Evolutionary conservation across 2,797 vertebrate species (phyloP), one percentile per base, ranked within the genome.

Genomic region (Graptemys geographica): DNA sequence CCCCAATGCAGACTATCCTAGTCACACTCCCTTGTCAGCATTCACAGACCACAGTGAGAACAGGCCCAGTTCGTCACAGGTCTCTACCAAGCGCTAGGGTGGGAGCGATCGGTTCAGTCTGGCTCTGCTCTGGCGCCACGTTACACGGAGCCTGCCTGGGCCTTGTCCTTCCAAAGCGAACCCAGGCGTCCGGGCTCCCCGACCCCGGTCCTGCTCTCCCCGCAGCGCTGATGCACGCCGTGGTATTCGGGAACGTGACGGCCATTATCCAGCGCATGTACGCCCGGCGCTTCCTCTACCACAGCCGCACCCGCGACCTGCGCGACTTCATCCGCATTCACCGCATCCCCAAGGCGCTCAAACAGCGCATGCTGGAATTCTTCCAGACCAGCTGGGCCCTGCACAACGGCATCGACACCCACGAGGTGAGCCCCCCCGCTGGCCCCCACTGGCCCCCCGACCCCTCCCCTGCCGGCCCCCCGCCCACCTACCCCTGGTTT

Each of bases 221-320:
- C 56, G 27, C 97, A 99, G 99, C 99, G 52, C 97, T 99, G 97
- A 99, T 99, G 99, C 99, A 99, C 4, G 99, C 99, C 0, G 98
- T 99, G 94, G 99, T 99, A 93, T 99, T 99, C 65, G 99, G 99
- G 83, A 99, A 99, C n/a, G 99, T 99, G 92, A 99, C 99, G 0
- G 99, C 99, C 97, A 99, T 99, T 97, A 99, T 99, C 98, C 99
- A 99, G 98, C 99, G 99, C 95, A 99, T 99, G 99, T 99, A 99
- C 93, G 99, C 99, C 0, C 98, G 99, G 13, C 99, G 99, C 83
- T 99, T 99, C 8, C 99, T 99, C 90, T 99, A 99, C 97, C 99
- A 99, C 98, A 99, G 99, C n/a, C 98, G 99, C 33, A 99, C 99
- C 90, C 99, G 99, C 82, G 99, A 99, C 97, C 98, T 99, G 27